Evolutionary conservation across 2,113 vertebrate species (phyloP).

Genomic region (Pteronura brasiliensis): DNA sequence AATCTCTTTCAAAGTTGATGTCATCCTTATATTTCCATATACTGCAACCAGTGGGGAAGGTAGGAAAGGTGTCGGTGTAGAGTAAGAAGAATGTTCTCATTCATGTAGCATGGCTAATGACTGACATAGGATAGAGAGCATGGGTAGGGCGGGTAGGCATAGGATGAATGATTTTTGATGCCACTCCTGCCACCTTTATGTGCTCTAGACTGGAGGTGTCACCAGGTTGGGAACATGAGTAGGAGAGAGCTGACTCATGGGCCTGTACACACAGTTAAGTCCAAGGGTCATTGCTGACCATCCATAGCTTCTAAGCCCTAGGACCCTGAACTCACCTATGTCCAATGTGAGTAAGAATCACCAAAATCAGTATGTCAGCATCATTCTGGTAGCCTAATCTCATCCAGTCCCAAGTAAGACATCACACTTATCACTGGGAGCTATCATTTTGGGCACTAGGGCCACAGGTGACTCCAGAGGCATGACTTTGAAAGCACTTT

Average conservation of each 20-base stretch:
- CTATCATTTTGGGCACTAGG: not conserved
- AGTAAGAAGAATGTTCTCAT: not conserved
- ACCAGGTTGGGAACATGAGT: not conserved
- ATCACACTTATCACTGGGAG: not conserved
- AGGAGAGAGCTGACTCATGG: not conserved
- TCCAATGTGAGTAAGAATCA: not conserved
- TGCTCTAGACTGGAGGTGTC: not conserved
- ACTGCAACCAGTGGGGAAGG: not conserved
- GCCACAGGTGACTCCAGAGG: not conserved
- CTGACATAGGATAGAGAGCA: not conserved
- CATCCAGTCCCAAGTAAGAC: not conserved
- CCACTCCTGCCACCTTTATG: not conserved
- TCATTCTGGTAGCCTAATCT: not conserved
- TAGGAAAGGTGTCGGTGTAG: not conserved
- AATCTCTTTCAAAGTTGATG: not conserved
- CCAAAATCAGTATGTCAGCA: not conserved
- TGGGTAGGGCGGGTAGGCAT: rapidly evolving
- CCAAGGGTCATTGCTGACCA: not conserved
- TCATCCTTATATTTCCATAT: not conserved
- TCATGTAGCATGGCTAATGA: not conserved
- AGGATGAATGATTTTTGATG: not conserved
- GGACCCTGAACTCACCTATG: not conserved
- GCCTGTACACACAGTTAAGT: not conserved
- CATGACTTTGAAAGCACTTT: not conserved
- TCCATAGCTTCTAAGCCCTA: not conserved